Evolutionary conservation across 1,140 invertebrate species (phyloP).

Genomic region (Drosophila saltans): DNA sequence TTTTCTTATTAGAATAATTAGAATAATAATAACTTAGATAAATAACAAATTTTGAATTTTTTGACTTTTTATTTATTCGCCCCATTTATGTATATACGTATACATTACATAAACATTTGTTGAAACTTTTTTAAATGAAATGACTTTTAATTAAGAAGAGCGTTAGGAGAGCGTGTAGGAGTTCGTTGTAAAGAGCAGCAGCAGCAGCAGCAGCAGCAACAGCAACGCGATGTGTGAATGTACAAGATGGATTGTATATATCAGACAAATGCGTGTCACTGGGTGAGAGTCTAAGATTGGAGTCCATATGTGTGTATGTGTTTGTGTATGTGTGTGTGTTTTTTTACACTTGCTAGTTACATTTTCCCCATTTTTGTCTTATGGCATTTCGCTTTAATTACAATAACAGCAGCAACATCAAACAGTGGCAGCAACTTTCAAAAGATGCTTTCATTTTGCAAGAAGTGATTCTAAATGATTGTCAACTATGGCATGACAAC

Average conservation of each 20-base stretch:
- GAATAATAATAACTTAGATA: no score
- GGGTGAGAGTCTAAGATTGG: slow-evolving; percentile 66
- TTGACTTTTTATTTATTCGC: no score
- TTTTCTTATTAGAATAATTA: no score
- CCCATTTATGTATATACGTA: no score
- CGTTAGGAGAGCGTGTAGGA: slow-evolving; percentile 27
- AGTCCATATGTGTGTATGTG: neutral
- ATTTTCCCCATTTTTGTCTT: slow-evolving; percentile 76
- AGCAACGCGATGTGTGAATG: slow-evolving; percentile 13
- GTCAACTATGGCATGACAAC: slow-evolving; percentile 78
- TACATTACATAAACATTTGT: neutral
- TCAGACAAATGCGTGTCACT: slow-evolving; percentile 73
- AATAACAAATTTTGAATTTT: no score
- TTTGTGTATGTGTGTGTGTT: neutral
- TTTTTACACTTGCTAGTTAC: slow-evolving; percentile 72
- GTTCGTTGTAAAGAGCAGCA: neutral
- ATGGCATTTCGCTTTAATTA: slow-evolving; percentile 81
- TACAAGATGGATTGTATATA: slow-evolving; percentile 40
- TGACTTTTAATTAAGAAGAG: slow-evolving; percentile 64
- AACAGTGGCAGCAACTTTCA: slow-evolving; percentile 72
- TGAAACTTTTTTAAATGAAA: neutral
- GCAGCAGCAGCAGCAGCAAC: neutral
- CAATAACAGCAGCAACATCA: slow-evolving; percentile 61
- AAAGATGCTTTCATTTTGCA: slow-evolving; percentile 81
- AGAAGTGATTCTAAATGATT: slow-evolving; percentile 81